Evolutionary conservation across 2,797 vertebrate genomes (phyloP).

Genomic region (Leontopithecus rosalia): DNA sequence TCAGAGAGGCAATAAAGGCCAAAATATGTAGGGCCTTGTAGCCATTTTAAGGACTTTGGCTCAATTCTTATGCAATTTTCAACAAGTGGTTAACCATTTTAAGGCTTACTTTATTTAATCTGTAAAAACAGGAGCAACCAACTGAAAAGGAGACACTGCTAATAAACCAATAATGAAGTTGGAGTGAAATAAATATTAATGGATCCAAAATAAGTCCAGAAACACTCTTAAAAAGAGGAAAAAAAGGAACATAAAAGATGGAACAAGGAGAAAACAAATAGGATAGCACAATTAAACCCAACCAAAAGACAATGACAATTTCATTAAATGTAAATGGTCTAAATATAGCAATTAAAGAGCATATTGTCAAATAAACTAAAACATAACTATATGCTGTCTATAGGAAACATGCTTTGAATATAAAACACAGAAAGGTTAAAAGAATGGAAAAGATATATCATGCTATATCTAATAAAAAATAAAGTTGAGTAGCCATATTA

Average conservation of each 20-base stretch:
- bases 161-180: not conserved
- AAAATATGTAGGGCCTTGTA: not conserved
- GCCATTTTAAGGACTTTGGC: not conserved
- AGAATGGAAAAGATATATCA: not conserved
- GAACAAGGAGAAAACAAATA: not conserved
- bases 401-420: not conserved
- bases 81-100: not conserved
- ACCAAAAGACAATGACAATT: not conserved
- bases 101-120: not conserved
- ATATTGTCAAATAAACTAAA: not conserved
- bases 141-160: not conserved
- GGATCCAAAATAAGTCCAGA: not conserved
- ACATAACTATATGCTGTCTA: not conserved
- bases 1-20: not conserved
- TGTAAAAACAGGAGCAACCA: not conserved
- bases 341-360: not conserved
- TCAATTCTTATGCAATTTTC: not conserved
- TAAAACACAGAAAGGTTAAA: not conserved
- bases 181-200: not conserved
- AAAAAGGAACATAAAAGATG: not conserved
- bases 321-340: not conserved
- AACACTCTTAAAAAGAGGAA: not conserved
- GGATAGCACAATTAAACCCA: not conserved
- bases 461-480: constrained; percentile 3
- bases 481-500: not conserved